phyloP scores from a whole-genome alignment of 2,888 invertebrate genomes.

The Nephrotoma appendiculata region DNA sequence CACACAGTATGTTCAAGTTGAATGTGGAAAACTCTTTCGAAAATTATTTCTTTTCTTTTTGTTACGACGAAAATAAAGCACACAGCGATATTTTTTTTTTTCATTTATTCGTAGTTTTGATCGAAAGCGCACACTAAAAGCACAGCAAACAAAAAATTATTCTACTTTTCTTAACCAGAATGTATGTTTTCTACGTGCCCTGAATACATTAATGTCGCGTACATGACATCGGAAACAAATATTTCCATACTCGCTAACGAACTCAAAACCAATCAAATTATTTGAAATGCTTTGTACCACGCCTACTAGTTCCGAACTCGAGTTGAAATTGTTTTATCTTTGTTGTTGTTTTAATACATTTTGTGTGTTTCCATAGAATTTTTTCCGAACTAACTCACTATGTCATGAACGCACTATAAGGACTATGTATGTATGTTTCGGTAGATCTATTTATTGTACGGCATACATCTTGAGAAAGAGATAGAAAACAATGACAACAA shows the following conservation, averaged over 20 bases:
- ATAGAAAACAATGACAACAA: neutral
- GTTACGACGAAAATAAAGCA: neutral
- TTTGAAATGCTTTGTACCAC: too few species aligned
- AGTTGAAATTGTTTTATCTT: too few species aligned
- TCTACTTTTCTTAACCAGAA: neutral
- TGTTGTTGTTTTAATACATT: too few species aligned
- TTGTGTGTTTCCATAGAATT: too few species aligned
- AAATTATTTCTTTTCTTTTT: neutral
- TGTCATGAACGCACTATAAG: too few species aligned
- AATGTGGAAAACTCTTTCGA: neutral
- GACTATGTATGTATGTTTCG: neutral
- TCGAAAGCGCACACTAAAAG: neutral
- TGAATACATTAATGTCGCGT: neutral
- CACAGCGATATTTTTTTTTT: neutral
- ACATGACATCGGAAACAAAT: too few species aligned
- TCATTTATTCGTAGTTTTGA: neutral
- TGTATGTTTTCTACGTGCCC: neutral
- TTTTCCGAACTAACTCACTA: too few species aligned
- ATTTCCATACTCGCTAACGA: too few species aligned
- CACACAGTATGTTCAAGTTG: neutral
- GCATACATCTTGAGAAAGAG: neutral
- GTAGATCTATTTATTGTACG: neutral
- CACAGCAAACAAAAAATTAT: neutral
- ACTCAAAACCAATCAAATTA: too few species aligned
- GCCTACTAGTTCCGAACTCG: too few species aligned